Conservation (phyloP, 2,113 vertebrate species). For the Rhagologus leucostigma region DNA sequence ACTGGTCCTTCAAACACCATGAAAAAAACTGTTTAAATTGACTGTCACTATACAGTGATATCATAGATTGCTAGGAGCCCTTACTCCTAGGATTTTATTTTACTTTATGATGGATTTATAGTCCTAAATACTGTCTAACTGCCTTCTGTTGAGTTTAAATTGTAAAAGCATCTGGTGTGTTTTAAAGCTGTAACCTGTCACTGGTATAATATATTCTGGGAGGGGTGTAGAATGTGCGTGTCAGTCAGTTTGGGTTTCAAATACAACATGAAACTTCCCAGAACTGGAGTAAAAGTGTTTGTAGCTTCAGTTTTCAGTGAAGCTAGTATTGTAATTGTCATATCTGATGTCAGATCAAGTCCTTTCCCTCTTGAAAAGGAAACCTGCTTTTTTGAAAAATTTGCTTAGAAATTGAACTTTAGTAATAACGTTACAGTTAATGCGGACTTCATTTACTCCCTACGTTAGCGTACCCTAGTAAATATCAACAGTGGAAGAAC, state of each 20-base stretch:
- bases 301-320: constrained; percentile 54
- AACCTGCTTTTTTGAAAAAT: neutral
- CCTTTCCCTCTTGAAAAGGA: constrained; percentile 39
- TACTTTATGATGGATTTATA: constrained; percentile 37
- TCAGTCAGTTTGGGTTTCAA: neutral
- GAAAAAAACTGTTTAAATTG: constrained; percentile 24
- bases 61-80: neutral
- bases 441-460: constrained; percentile 8
- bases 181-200: constrained; percentile 63
- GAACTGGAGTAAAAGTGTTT: neutral
- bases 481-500: constrained; percentile 32
- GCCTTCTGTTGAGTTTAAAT: constrained; percentile 65
- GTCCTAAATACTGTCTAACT: constrained; percentile 62
- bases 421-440: constrained; percentile 27
- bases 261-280: neutral
- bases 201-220: constrained; percentile 64
- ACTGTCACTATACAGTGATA: neutral
- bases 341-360: constrained; percentile 53
- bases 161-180: constrained; percentile 39
- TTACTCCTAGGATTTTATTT: constrained; percentile 45
- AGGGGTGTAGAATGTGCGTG: constrained; percentile 7
- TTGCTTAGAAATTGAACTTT: constrained; percentile 18
- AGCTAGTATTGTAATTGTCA: constrained; percentile 31
- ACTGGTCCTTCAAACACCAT: constrained; percentile 77
- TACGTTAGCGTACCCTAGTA: constrained; percentile 16